Conservation (phyloP, 1,140 invertebrate genomes). For the Schlechtendalia chinensis region DNA sequence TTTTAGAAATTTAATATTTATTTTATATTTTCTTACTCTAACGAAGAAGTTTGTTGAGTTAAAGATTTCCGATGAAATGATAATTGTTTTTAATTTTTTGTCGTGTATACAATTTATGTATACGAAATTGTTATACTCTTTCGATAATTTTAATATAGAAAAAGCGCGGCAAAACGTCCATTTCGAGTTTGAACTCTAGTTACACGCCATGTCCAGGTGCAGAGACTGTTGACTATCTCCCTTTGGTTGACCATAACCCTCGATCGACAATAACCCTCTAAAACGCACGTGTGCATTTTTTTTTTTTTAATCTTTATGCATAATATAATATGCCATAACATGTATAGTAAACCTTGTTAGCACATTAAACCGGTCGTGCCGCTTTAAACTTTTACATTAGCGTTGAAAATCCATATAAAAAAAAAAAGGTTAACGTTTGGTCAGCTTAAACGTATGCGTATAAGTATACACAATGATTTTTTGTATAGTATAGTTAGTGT, state of each 20-base stretch:
- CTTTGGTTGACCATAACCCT: slow-evolving; percentile 44
- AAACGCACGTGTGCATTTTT: slow-evolving; percentile 29
- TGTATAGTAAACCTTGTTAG: slow-evolving; percentile 27
- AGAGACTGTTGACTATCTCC: not conserved
- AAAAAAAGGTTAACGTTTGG: slow-evolving; percentile 19
- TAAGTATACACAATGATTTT: not conserved
- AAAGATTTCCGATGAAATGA: too few species aligned
- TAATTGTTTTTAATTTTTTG: too few species aligned
- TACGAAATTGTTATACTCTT: not conserved
- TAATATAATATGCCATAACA: slow-evolving; percentile 46
- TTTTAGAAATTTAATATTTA: too few species aligned
- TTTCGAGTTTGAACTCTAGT: not conserved
- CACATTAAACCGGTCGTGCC: slow-evolving; percentile 35
- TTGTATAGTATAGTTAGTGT: not conserved
- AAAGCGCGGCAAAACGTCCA: slow-evolving; percentile 40
- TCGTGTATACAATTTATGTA: too few species aligned
- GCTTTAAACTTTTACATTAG: slow-evolving; percentile 10
- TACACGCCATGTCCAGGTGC: slow-evolving; percentile 23
- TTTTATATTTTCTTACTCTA: too few species aligned
- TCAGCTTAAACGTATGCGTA: not conserved
- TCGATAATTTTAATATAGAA: not conserved
- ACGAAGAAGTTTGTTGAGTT: too few species aligned
- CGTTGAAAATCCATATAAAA: slow-evolving; percentile 28
- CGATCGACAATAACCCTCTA: slow-evolving; percentile 30
- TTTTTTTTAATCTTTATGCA: slow-evolving; percentile 37